Conservation (phyloP, 2,888 invertebrate genomes). For the Malachius bipustulatus region DNA sequence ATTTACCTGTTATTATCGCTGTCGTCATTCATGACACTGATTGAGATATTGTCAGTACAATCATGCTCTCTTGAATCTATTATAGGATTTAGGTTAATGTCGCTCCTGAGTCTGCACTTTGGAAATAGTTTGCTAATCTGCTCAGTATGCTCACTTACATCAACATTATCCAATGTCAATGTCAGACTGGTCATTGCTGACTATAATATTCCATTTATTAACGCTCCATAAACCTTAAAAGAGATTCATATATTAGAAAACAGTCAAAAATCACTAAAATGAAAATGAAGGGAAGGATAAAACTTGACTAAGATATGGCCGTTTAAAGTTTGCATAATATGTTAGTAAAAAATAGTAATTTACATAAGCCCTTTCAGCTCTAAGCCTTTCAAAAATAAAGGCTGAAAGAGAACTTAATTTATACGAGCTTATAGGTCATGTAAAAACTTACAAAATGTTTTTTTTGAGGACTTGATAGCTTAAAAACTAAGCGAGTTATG, state of each 20-base stretch:
- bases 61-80: conserved; percentile 35
- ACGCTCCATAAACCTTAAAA: background rate
- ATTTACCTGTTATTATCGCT: conserved; percentile 37
- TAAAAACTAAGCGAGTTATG: no score
- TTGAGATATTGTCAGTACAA: conserved; percentile 34
- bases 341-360: no score
- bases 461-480: no score
- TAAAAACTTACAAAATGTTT: no score
- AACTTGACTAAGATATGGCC: no score
- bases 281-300: no score
- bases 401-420: no score
- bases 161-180: conserved; percentile 37
- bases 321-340: no score
- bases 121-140: conserved; percentile 77
- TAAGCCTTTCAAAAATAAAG: no score
- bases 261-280: no score
- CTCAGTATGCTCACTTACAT: conserved; percentile 47
- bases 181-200: conserved; percentile 38
- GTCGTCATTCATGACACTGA: conserved; percentile 41
- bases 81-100: conserved; percentile 44
- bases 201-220: conserved; percentile 18
- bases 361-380: no score
- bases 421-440: no score
- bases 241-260: background rate
- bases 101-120: conserved; percentile 67